Conservation (phyloP, 2,888 invertebrate genomes). For the Tanypteryx hageni region DNA sequence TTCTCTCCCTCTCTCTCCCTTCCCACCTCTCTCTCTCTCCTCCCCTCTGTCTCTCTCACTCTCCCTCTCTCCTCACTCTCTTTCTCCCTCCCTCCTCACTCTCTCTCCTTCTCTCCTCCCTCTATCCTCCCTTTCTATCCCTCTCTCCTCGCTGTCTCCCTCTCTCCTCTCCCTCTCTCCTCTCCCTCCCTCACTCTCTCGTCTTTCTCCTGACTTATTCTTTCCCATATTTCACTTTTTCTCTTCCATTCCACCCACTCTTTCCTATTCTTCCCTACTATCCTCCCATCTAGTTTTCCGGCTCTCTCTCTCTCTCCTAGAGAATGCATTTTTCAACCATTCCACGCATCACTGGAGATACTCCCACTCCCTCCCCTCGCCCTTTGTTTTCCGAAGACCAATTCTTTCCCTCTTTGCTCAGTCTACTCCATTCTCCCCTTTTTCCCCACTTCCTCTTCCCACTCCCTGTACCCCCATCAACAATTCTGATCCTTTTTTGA, state of each 20-base stretch:
- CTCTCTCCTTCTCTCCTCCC: no score
- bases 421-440: no score
- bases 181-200: no score
- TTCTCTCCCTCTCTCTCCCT: no score
- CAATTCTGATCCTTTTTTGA: slow-evolving; percentile 26
- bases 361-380: background rate
- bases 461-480: slow-evolving; percentile 33
- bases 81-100: no score
- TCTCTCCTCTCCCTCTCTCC: no score
- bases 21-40: no score
- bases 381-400: slow-evolving; percentile 6
- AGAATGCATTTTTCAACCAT: slow-evolving; percentile 48
- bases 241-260: background rate
- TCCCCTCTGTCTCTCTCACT: no score
- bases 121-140: no score
- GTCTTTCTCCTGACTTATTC: background rate
- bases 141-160: no score
- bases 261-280: background rate
- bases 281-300: background rate
- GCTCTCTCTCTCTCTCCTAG: slow-evolving; percentile 11
- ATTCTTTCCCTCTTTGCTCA: background rate
- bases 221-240: background rate
- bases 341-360: slow-evolving; percentile 39
- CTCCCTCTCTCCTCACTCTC: no score
- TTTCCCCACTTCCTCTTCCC: no score